Conservation (phyloP, 1,140 invertebrate genomes). For the Calephelis nemesis region DNA sequence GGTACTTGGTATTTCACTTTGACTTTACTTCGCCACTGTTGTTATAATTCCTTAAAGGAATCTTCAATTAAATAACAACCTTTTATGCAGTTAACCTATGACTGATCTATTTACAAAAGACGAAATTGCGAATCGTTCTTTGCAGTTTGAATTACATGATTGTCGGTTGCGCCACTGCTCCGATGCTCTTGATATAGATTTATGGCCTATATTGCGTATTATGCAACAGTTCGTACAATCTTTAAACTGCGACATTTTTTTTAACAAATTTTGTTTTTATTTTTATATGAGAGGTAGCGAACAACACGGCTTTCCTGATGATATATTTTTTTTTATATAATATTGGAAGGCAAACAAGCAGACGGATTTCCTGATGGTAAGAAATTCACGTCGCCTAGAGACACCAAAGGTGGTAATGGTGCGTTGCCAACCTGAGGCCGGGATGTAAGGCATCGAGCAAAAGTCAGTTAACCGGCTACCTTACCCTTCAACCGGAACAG, state of each 20-base stretch:
- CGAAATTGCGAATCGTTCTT: conserved; percentile 4
- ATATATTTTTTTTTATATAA: no score
- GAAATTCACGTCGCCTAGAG: no score
- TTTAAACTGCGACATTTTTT: neutral
- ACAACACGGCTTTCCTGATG: no score
- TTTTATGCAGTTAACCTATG: conserved; percentile 10
- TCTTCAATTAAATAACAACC: conserved; percentile 13
- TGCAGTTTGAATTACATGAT: conserved; percentile 18
- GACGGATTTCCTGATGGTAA: no score
- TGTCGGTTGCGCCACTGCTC: conserved; percentile 2
- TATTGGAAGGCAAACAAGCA: no score
- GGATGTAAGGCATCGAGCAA: no score
- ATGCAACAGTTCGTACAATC: neutral
- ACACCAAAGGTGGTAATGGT: no score
- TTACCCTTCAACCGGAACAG: no score
- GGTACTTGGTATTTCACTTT: no score
- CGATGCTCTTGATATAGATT: conserved; percentile 10
- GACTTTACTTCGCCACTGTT: neutral
- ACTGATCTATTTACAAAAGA: conserved; percentile 14
- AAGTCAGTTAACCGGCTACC: no score
- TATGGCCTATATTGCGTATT: neutral
- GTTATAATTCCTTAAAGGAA: neutral
- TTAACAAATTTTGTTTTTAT: neutral
- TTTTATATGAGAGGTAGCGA: no score
- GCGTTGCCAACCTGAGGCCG: no score